Base-by-base conservation (phyloP, 2,888 invertebrate species). In the Cantharis nigra region DNA sequence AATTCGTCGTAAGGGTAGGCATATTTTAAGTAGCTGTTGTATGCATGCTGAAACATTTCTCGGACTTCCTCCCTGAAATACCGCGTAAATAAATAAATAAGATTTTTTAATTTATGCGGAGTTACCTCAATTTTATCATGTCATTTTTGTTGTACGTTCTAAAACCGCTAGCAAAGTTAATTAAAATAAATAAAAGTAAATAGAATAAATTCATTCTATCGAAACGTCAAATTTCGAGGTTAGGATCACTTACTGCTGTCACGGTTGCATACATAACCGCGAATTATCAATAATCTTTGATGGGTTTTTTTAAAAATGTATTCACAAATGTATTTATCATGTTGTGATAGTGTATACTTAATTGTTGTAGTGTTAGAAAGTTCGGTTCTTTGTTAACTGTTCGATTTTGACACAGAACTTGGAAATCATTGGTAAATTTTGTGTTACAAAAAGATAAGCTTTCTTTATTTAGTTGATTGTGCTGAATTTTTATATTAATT, bases 1-100 rank as follows among this genome's bases (percentile, higher is more conserved):
- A 99, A 89, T 88, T 99, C 99, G 88, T 99, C 99, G 86, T 96
- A 97, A 0, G 98, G 98, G 87, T 96, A 98, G 2, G 99, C 99
- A 89, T 97, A 94, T 76, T 92, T 92, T 80, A 99, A 91, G 86
- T 99, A 99, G 83, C 98, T 96, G 80, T 98, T 94, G 87, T 99
- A 99, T 0, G 98, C 98, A 92, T 99, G 98, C 86, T 98, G 96
- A 87, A 99, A 99, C 98, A 99, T 99, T 76, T 93, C 92, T 28
- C 94, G 92, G 0, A 97, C 98, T 89, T 97, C 96, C 86, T 97
- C 95, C 82, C 98, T 94, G 83, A 70, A 90, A 90, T 70, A 78
- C 9, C 0, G 13, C 76, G 72, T 33, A 69, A 63, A 63, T 23
- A 69, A 63, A 63, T 23, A 63, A 63, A 23, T 4, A 14, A 23